Conservation (phyloP, 2,888 invertebrate species). For the Bellardia bayeri region DNA sequence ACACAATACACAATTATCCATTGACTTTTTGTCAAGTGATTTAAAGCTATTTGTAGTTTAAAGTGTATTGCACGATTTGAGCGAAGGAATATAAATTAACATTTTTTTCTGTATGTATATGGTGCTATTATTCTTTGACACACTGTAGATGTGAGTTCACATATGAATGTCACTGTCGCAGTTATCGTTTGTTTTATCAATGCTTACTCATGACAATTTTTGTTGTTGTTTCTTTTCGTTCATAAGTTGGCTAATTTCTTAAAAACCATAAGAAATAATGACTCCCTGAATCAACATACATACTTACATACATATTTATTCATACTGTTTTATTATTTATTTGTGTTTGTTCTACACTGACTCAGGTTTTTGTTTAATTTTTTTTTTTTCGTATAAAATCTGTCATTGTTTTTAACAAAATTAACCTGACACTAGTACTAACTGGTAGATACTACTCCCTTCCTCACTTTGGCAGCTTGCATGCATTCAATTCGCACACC, state of each 20-base stretch:
- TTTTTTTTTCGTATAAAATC: conserved; percentile 25
- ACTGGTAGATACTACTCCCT: not conserved
- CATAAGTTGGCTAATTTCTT: conserved; percentile 65
- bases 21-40: too few species aligned
- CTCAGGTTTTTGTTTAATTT: conserved; percentile 48
- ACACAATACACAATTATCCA: too few species aligned
- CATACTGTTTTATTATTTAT: conserved; percentile 44
- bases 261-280: conserved; percentile 66
- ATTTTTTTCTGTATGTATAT: too few species aligned
- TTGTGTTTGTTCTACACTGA: conserved; percentile 62
- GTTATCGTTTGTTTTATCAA: conserved; percentile 58
- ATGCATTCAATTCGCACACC: conserved; percentile 4
- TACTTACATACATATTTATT: conserved; percentile 19
- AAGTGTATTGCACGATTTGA: too few species aligned
- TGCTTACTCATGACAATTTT: conserved; percentile 62
- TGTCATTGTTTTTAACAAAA: conserved; percentile 53
- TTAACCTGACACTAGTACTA: conserved; percentile 2
- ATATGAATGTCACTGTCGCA: conserved; percentile 59
- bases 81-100: too few species aligned
- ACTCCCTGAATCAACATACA: conserved; percentile 31
- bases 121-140: not conserved
- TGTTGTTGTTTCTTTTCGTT: conserved; percentile 44
- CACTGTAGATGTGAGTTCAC: conserved; percentile 17
- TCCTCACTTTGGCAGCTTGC: not conserved
- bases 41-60: too few species aligned